Conservation (phyloP, 2,797 vertebrate genomes). For the Scolopax bukidnonensis region DNA sequence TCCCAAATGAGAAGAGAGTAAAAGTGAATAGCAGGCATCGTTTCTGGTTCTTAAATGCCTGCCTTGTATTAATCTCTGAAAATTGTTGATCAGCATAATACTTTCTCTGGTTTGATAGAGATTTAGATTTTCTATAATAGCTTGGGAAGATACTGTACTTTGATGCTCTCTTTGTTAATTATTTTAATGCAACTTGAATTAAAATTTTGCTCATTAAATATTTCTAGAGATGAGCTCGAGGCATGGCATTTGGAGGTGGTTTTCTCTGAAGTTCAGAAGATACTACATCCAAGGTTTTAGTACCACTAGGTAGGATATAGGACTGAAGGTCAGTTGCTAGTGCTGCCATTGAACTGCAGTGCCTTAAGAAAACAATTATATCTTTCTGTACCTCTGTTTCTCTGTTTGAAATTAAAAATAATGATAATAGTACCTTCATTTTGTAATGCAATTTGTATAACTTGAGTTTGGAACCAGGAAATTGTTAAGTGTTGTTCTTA, state of each 20-base stretch:
- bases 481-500: neutral
- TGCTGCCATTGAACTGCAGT: neutral
- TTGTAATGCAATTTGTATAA: neutral
- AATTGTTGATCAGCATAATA: neutral
- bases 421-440: neutral
- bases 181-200: neutral
- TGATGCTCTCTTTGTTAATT: neutral
- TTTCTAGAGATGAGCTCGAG: neutral
- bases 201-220: neutral
- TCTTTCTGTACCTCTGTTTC: neutral
- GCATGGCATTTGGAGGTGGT: neutral
- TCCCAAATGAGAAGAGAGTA: constrained; percentile 7
- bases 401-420: neutral
- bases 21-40: neutral
- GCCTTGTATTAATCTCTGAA: neutral
- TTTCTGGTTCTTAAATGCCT: neutral
- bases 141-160: neutral
- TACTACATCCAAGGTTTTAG: neutral
- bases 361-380: neutral
- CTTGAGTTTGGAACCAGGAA: neutral
- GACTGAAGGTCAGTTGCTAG: neutral
- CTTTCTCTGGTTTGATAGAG: neutral
- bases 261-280: constrained; percentile 10
- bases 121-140: neutral
- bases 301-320: neutral